These are phyloP conservation scores for Drosophila nebulosa DNA, from an alignment of 1,140 invertebrate genomes.

Conservation along the genomic window DNA sequence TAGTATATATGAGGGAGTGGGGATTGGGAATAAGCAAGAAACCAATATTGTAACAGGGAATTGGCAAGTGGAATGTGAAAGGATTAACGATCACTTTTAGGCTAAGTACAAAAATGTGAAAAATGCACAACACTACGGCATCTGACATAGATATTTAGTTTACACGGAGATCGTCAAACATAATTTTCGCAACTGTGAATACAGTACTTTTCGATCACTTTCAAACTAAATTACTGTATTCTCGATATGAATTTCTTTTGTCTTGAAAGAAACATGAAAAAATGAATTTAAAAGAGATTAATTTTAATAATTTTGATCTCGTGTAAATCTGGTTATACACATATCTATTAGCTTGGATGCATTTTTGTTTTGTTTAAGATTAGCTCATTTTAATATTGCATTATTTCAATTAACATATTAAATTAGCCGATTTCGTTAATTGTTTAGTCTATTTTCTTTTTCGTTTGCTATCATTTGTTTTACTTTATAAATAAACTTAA, in stretches of 20 bases:
- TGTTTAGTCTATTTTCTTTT: slow-evolving; percentile 72
- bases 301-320: not conserved
- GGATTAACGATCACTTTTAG: slow-evolving; percentile 19
- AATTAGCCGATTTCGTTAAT: slow-evolving; percentile 70
- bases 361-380: slow-evolving; percentile 36
- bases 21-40: slow-evolving; percentile 3
- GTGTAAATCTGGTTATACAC: slow-evolving; percentile 25
- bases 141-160: not conserved
- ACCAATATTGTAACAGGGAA: not conserved
- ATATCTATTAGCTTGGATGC: slow-evolving; percentile 19
- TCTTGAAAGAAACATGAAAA: too few species aligned
- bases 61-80: slow-evolving; percentile 47
- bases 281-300: not conserved
- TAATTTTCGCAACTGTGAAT: not conserved
- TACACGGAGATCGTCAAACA: not conserved
- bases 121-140: not conserved
- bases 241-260: too few species aligned
- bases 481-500: slow-evolving; percentile 80
- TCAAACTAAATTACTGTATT: not conserved
- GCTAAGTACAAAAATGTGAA: slow-evolving; percentile 39
- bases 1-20: slow-evolving; percentile 41
- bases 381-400: slow-evolving; percentile 49
- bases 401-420: slow-evolving; percentile 55
- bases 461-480: slow-evolving; percentile 66
- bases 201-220: too few species aligned